Conservation (phyloP, 2,113 vertebrate genomes). For the Neogale vison region DNA sequence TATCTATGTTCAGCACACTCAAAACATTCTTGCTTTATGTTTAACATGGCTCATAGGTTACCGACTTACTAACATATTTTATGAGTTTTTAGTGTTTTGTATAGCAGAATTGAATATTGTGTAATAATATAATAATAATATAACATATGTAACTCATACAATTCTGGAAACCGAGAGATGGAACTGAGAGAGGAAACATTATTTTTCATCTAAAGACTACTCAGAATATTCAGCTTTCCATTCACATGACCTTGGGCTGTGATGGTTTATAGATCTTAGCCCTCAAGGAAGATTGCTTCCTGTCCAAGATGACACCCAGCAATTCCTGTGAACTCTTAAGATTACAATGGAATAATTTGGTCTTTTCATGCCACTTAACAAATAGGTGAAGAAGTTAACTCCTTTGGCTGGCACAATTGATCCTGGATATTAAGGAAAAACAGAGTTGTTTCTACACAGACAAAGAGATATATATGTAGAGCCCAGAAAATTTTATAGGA, state of each 20-base stretch:
- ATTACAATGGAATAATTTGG: background rate
- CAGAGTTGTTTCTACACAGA: background rate
- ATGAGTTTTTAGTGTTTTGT: background rate
- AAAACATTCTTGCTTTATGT: background rate
- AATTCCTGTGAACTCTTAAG: background rate
- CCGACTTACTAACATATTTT: background rate
- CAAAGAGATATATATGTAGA: background rate
- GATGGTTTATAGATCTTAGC: background rate
- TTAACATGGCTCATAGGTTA: background rate
- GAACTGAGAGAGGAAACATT: background rate
- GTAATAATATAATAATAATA: background rate
- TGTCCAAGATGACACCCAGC: background rate
- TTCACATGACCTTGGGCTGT: background rate
- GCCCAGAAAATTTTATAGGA: background rate
- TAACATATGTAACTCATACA: background rate
- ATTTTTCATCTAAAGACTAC: background rate
- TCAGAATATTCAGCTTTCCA: background rate
- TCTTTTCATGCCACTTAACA: background rate
- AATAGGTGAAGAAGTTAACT: background rate
- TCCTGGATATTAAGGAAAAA: background rate
- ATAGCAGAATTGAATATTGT: background rate
- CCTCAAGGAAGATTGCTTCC: background rate
- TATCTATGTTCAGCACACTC: background rate
- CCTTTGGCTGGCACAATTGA: background rate
- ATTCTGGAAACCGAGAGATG: background rate